These are phyloP conservation scores for Phaethornis superciliosus DNA, from an alignment of 2,113 vertebrate genomes.

Conservation along the genomic window DNA sequence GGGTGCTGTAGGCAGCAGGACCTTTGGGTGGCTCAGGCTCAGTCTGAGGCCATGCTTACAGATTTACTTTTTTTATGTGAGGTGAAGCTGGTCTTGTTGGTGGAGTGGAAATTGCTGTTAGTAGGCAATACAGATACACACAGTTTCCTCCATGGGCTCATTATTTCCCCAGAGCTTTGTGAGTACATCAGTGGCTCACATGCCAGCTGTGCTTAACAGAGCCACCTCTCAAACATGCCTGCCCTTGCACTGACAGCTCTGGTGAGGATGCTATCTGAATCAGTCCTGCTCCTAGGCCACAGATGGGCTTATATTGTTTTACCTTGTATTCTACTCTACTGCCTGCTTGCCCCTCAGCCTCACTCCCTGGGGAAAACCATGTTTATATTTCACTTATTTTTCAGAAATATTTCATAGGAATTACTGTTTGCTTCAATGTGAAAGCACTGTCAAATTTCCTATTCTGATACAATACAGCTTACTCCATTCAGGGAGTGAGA, in stretches of 20 bases:
- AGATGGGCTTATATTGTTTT: not conserved
- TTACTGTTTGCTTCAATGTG: not conserved
- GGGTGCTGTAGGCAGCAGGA: too few relatives aligned
- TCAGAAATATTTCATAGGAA: not conserved
- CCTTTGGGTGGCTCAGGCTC: not conserved
- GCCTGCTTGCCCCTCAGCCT: not conserved
- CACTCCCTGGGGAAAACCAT: not conserved
- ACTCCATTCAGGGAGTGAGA: not conserved
- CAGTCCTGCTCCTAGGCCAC: not conserved
- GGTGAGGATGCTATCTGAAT: not conserved
- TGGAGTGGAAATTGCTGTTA: not conserved
- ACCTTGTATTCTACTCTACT: not conserved
- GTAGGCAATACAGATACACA: not conserved
- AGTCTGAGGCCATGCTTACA: not conserved
- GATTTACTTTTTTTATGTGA: not conserved
- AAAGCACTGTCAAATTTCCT: not conserved
- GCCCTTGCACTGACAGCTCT: not conserved
- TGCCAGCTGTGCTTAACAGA: not conserved
- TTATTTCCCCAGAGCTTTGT: not conserved
- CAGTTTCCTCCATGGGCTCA: not conserved
- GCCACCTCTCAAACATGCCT: not conserved
- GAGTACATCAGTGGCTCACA: accelerated
- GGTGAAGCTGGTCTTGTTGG: not conserved
- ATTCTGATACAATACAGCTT: not conserved
- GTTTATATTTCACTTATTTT: not conserved